Percentiles rank a stretch among this genome's conserved stretches.
Conservation (phyloP, 2,888 invertebrate genomes). For the Drosophila nr. perissopoda region DNA sequence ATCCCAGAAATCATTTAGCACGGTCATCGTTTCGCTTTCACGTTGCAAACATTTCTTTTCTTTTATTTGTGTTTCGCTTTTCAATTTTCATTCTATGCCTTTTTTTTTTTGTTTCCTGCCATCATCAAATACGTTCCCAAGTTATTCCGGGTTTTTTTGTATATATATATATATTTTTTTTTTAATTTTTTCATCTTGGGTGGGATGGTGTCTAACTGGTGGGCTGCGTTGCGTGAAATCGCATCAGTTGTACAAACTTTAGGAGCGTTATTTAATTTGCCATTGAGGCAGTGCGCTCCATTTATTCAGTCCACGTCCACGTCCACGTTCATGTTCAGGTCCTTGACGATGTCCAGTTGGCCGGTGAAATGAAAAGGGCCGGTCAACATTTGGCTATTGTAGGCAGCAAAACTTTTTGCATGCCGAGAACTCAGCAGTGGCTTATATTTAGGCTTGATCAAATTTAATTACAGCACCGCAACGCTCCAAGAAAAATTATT, state of each 20-base stretch:
- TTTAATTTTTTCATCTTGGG: slow-evolving; percentile 32
- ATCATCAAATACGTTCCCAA: slow-evolving; percentile 18
- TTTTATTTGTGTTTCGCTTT: slow-evolving; percentile 61
- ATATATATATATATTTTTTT: slow-evolving; percentile 11
- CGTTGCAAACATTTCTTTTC: slow-evolving; percentile 36
- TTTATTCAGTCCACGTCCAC: slow-evolving; percentile 64
- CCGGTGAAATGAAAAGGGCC: slow-evolving; percentile 37
- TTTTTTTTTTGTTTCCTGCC: slow-evolving; percentile 23
- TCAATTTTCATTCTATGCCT: slow-evolving; percentile 56
- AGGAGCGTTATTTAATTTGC: slow-evolving; percentile 80
- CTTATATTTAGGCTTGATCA: slow-evolving; percentile 53
- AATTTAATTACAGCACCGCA: slow-evolving; percentile 70
- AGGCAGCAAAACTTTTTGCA: slow-evolving; percentile 42
- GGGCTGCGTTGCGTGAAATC: slow-evolving; percentile 76
- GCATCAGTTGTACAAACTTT: slow-evolving; percentile 80
- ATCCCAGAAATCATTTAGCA: slow-evolving; percentile 47
- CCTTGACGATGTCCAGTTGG: slow-evolving; percentile 32
- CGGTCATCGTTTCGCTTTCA: slow-evolving; percentile 34
- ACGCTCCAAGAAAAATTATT: slow-evolving; percentile 43
- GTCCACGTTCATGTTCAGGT: slow-evolving; percentile 26
- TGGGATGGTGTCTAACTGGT: slow-evolving; percentile 48
- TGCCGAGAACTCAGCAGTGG: slow-evolving; percentile 27
- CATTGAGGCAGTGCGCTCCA: slow-evolving; percentile 78
- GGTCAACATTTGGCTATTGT: slow-evolving; percentile 34
- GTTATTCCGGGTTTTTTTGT: slow-evolving; percentile 23